Conservation (phyloP, 2,113 vertebrate genomes). For the Plecotus auritus region DNA sequence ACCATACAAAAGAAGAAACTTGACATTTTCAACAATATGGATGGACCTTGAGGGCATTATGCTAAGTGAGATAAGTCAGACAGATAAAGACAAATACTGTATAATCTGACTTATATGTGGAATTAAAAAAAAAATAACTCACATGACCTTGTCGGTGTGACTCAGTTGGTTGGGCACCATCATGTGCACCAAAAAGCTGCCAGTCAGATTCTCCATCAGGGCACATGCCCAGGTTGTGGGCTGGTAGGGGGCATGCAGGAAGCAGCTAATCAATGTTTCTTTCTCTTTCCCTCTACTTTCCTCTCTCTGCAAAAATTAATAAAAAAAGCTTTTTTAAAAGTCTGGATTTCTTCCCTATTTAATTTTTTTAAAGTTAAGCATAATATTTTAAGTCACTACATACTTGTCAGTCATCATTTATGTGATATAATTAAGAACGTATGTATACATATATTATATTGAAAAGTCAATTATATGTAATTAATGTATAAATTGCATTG, state of each 20-base stretch:
- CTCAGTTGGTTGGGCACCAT: not conserved
- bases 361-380: not conserved
- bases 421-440: slow-evolving; percentile 11
- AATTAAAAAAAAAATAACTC: not conserved
- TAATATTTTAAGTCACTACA: slow-evolving; percentile 13
- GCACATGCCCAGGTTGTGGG: not conserved
- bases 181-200: not conserved
- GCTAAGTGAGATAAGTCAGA: not conserved
- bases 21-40: not conserved
- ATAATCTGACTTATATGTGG: not conserved
- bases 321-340: too few species aligned
- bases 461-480: not conserved
- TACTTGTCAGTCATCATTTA: not conserved
- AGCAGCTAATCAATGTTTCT: not conserved
- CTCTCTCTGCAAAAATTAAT: not conserved
- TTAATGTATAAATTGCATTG: not conserved
- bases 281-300: not conserved
- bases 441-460: not conserved
- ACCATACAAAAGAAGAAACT: not conserved
- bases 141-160: not conserved
- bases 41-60: not conserved
- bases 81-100: not conserved
- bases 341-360: too few species aligned
- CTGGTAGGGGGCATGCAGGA: not conserved
- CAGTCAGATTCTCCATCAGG: not conserved